A percentile compares a stretch with the other conserved stretches of the same genome.
These are phyloP conservation scores for Suncus etruscus DNA, from an alignment of 2,113 vertebrate genomes.

Conservation along the genomic window DNA sequence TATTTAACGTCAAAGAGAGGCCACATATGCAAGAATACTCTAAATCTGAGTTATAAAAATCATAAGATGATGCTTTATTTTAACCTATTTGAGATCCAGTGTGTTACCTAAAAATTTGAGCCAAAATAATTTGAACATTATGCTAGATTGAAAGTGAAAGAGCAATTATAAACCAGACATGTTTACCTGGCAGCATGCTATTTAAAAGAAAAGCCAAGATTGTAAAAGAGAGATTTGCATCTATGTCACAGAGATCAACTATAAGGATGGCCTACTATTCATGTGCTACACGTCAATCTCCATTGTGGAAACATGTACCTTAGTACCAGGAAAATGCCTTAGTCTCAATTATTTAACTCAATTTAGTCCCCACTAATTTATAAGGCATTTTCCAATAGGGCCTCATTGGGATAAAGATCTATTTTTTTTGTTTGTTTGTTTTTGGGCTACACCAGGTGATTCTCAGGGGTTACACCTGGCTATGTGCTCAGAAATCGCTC, in stretches of 20 bases:
- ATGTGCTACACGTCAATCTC: not conserved
- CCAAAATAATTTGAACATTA: conserved; percentile 39
- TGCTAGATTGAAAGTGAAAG: conserved; percentile 36
- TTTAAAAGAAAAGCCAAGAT: conserved; percentile 44
- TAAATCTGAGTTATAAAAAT: conserved; percentile 33
- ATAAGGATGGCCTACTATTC: not conserved
- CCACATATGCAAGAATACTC: not conserved
- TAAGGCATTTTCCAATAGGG: not conserved
- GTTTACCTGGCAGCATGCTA: not conserved
- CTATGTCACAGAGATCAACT: not conserved
- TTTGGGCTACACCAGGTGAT: too few species aligned
- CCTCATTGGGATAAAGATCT: conserved; percentile 25
- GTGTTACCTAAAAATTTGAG: conserved; percentile 48
- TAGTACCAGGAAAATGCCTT: not conserved
- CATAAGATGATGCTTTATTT: not conserved
- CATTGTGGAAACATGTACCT: not conserved
- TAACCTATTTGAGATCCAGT: not conserved
- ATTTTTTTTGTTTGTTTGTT: not conserved
- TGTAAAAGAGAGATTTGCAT: conserved; percentile 19
- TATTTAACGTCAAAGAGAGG: conserved; percentile 1
- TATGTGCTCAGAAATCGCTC: too few species aligned
- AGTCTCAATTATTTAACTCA: not conserved
- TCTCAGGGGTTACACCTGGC: too few species aligned
- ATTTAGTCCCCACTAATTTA: not conserved
- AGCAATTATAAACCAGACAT: not conserved